Evolutionary conservation across 2,113 vertebrate genomes (phyloP), one percentile per base, ranked within the genome.

Genomic region (Sinocyclocheilus anshuiensis): DNA sequence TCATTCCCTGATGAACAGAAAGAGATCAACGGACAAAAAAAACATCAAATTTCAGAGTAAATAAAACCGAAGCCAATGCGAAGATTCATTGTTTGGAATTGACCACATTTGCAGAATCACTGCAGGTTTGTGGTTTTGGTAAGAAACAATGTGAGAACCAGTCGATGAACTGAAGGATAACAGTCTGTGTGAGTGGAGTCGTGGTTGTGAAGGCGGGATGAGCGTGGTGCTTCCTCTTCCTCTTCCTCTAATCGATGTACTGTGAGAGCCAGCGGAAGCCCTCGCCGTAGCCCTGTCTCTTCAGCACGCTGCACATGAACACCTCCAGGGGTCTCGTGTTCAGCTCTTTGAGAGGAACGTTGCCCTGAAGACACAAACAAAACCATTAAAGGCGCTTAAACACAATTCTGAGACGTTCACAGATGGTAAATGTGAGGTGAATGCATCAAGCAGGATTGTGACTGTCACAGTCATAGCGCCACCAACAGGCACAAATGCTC

Each of bases 181-280:
- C 95, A 96, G 97, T 95, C 95, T 96, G 94, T 96, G 94, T 95
- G 95, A 94, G 91, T 92, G 84, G 93, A 87, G 91, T 92, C 85
- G 93, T 86, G 93, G 89, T 4, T 91, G 87, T 89, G 93, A 84
- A 92, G 92, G 87, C 90, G n/a, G 61, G 61, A 63, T 91, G 90
- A 90, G 83, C 1, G 88, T 91, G 92, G 42, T 45, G 42, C 1
- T 39, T 39, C 39, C 39, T 39, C 42, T 39, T 39, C n/a, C n/a
- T n/a, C 7, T 10, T 50, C 77, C 63, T 88, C 94, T 95, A 98
- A 81, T 99, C 95, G 86, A 99, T 99, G 94, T 99, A 99, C 92
- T 99, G 98, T 1, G 98, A 97, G 93, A 99, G 96, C 98, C 98
- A 99, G 91, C 98, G 98, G 95, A 99, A 99, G 55, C 98, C 98